These are phyloP conservation scores for Geodia barretti DNA, from an alignment of 37 sponge, comb jelly and placozoan genomes.

Conservation along the genomic window DNA sequence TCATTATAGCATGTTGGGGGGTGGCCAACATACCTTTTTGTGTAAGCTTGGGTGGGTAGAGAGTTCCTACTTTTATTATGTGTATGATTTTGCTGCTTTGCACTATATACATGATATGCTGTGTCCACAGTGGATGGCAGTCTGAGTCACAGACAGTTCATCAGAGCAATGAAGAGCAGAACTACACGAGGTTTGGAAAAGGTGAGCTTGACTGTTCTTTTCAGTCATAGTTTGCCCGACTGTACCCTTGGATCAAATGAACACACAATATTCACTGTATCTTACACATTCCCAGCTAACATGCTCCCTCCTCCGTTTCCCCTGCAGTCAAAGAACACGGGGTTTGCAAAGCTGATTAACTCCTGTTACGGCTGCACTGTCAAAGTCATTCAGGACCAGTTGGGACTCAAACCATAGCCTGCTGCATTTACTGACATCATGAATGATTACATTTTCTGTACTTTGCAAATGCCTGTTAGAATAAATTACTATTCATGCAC, in stretches of 20 bases:
- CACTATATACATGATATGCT: too few relatives aligned
- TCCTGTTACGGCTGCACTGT: not conserved
- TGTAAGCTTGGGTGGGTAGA: too few relatives aligned
- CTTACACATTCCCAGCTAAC: not conserved
- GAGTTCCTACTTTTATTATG: too few relatives aligned
- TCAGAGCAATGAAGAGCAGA: constrained; percentile 77
- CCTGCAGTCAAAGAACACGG: not conserved
- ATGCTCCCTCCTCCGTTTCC: not conserved
- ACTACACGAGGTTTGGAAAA: constrained; percentile 75
- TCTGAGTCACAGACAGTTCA: constrained; percentile 81
- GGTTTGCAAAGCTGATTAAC: not conserved
- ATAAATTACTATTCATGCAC: too few relatives aligned
- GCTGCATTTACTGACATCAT: not conserved
- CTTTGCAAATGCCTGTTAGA: too few relatives aligned
- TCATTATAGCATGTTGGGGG: not conserved
- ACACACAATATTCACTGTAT: not conserved
- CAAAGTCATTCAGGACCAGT: not conserved
- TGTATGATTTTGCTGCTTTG: too few relatives aligned
- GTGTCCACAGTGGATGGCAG: constrained; percentile 76
- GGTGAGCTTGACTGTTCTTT: constrained; percentile 2
- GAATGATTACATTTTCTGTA: too few relatives aligned
- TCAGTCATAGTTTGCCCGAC: not conserved
- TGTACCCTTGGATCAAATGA: not conserved
- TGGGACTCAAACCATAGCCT: not conserved
- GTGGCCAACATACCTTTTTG: not conserved